These are phyloP conservation scores for Lycocerus yunnanus DNA, from an alignment of 2,888 invertebrate species.

Conservation along the genomic window DNA sequence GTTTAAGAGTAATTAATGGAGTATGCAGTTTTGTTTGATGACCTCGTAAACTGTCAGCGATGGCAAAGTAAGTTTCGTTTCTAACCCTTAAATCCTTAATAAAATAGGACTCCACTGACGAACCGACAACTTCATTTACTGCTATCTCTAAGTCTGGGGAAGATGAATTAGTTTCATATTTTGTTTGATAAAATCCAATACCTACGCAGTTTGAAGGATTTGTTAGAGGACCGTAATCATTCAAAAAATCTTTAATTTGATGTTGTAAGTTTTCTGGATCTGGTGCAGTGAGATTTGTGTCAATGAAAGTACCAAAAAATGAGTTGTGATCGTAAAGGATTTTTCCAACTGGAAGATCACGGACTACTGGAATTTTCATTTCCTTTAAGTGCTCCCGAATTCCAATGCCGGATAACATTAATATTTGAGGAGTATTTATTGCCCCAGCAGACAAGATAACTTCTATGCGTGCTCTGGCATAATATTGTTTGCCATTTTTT, in stretches of 20 bases:
- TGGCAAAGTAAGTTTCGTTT: background rate
- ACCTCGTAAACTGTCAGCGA: background rate
- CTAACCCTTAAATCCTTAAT: background rate
- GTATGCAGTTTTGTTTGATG: background rate
- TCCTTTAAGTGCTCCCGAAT: constrained; percentile 75
- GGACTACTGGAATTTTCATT: constrained; percentile 73
- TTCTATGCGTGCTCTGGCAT: constrained; percentile 76
- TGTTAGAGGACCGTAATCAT: background rate
- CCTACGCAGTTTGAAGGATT: too few species aligned
- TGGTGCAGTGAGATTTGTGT: background rate
- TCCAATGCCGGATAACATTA: constrained; percentile 91
- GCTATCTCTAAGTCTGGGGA: background rate
- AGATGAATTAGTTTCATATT: background rate
- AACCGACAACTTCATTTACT: too few species aligned
- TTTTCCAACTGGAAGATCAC: constrained; percentile 80
- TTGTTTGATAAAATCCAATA: background rate
- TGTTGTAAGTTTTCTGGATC: background rate
- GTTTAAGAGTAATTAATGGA: constrained; percentile 53
- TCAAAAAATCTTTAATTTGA: background rate
- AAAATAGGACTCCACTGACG: too few species aligned
- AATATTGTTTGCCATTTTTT: constrained; percentile 66
- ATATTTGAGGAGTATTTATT: constrained; percentile 83
- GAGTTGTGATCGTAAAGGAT: constrained; percentile 85
- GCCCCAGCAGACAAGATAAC: constrained; percentile 87
- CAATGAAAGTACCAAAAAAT: background rate